phyloP scores from a whole-genome alignment of 1,140 invertebrate species.

The Melitaea cinxia region DNA sequence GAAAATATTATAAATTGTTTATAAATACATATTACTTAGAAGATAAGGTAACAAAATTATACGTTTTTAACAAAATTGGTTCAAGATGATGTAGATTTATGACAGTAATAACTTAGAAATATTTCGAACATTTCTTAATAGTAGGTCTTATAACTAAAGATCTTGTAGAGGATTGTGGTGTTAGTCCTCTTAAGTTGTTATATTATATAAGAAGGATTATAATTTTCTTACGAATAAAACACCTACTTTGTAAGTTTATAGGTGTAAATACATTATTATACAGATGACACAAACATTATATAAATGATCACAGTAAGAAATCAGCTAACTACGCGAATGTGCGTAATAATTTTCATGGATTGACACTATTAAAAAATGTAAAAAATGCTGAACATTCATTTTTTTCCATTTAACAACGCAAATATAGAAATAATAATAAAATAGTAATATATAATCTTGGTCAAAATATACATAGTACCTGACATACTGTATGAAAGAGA shows the following conservation, averaged over 20 bases:
- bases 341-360: constrained; percentile 66
- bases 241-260: constrained; percentile 21
- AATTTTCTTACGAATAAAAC: constrained; percentile 31
- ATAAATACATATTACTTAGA: too few relatives aligned
- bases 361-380: constrained; percentile 22
- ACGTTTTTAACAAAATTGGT: background rate
- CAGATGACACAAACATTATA: constrained; percentile 61
- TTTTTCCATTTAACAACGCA: background rate
- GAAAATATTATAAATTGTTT: too few relatives aligned
- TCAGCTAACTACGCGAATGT: constrained; percentile 78
- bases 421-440: background rate
- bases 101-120: background rate
- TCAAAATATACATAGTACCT: background rate
- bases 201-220: constrained; percentile 27
- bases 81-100: background rate
- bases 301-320: constrained; percentile 77
- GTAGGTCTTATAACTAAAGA: constrained; percentile 32
- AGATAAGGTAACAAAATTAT: too few relatives aligned
- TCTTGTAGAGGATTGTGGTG: constrained; percentile 25
- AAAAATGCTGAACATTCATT: constrained; percentile 11
- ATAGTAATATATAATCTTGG: background rate
- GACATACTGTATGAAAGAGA: background rate
- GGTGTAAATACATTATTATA: constrained; percentile 36
- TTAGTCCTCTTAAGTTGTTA: constrained; percentile 18
- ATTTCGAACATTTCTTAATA: constrained; percentile 18